Evolutionary conservation across 2,888 invertebrate genomes (phyloP).

Genomic region (Lacanobia oleracea): DNA sequence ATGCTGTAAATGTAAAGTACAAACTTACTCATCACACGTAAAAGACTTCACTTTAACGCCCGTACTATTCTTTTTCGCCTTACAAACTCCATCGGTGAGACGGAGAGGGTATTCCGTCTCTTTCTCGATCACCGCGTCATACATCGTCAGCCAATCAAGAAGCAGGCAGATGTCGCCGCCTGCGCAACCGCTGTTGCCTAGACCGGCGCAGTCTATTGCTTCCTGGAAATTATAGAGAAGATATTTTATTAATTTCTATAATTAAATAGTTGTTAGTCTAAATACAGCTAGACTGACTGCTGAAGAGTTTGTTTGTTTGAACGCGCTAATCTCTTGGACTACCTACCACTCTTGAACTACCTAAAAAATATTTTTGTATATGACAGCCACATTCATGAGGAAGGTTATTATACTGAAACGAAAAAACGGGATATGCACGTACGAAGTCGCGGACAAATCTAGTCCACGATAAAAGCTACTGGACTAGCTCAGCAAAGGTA

Average conservation of each 20-base stretch:
- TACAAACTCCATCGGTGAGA: slow-evolving; percentile 84
- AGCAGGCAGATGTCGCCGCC: slow-evolving; percentile 96
- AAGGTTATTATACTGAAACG: no score
- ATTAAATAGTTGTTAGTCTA: no score
- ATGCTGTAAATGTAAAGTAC: background rate
- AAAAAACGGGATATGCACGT: no score
- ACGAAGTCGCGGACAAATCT: no score
- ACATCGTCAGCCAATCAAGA: slow-evolving; percentile 92
- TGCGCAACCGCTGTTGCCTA: slow-evolving; percentile 93
- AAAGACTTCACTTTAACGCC: slow-evolving; percentile 89
- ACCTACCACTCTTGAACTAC: no score
- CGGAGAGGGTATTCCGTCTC: slow-evolving; percentile 92
- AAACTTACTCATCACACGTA: slow-evolving; percentile 93
- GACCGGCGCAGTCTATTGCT: slow-evolving; percentile 95
- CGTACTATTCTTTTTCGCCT: slow-evolving; percentile 81
- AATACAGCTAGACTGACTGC: no score
- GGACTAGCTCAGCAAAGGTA: no score
- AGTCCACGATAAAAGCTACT: no score
- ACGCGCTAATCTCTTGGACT: no score
- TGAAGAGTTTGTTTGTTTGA: no score
- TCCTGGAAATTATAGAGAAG: slow-evolving; percentile 78
- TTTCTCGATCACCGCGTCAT: slow-evolving; percentile 89
- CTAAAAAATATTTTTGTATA: no score
- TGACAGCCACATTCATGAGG: no score
- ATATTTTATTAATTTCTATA: background rate